Percentiles rank a stretch among this genome's conserved stretches.
Conservation (phyloP, 2,797 vertebrate species). For the Heterohyrax brucei region DNA sequence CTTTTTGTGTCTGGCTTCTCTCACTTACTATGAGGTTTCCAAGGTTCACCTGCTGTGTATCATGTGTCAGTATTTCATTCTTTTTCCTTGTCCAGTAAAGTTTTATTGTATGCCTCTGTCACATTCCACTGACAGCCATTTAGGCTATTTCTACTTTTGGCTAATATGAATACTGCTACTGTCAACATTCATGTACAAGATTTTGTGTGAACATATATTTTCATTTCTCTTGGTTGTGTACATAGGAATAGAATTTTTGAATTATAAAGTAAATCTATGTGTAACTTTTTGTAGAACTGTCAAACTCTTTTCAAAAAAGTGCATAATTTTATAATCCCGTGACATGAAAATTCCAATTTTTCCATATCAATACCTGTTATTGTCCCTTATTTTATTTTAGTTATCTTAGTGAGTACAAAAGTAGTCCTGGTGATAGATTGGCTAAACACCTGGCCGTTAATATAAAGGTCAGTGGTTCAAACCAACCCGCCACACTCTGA, state of each 20-base stretch:
- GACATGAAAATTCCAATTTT: not conserved
- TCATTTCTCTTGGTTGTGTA: constrained; percentile 31
- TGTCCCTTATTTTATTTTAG: not conserved
- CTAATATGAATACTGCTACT: constrained; percentile 33
- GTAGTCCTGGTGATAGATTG: not conserved
- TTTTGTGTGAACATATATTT: constrained; percentile 48
- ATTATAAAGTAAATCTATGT: not conserved
- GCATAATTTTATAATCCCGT: not conserved
- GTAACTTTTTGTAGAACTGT: not conserved
- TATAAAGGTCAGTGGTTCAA: too few relatives aligned
- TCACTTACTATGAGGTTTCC: constrained; percentile 9
- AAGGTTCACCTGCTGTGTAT: not conserved
- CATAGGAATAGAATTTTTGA: constrained; percentile 54
- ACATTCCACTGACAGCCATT: constrained; percentile 12
- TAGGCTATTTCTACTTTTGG: not conserved
- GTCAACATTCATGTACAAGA: constrained; percentile 21
- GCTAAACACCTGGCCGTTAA: not conserved
- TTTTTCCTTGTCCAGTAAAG: constrained; percentile 22
- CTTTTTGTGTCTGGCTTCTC: constrained; percentile 23
- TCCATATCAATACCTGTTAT: not conserved
- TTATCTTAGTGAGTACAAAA: not conserved
- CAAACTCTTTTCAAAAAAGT: constrained; percentile 48
- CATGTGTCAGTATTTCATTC: not conserved
- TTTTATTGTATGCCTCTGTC: not conserved
- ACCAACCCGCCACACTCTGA: too few relatives aligned